Percentiles rank a stretch among this genome's conserved stretches.
Evolutionary conservation across 1,140 invertebrate species (phyloP).

Genomic region (Sarcophaga peregrina): DNA sequence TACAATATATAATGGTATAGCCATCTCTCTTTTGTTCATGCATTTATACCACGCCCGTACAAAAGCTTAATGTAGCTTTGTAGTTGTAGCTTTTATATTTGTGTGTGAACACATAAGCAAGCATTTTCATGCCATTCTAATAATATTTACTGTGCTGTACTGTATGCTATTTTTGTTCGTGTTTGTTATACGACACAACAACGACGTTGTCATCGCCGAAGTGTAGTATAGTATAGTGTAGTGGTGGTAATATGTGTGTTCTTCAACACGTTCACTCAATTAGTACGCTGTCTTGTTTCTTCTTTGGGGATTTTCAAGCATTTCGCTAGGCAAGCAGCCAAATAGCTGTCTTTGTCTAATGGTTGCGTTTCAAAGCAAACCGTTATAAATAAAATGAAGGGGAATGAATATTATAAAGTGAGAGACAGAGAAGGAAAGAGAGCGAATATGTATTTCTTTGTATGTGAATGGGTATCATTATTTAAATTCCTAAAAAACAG

Average conservation of each 20-base stretch:
- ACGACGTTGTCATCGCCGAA: background rate
- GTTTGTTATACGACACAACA: background rate
- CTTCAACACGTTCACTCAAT: background rate
- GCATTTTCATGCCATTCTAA: too few species aligned
- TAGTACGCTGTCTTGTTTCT: constrained; percentile 54
- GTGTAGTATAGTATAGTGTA: background rate
- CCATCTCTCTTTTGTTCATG: background rate
- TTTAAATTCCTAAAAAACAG: too few species aligned
- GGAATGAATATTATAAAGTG: background rate
- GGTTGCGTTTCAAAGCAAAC: background rate
- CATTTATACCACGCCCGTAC: constrained; percentile 44
- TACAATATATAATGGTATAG: background rate
- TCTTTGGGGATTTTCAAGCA: constrained; percentile 54
- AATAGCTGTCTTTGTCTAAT: constrained; percentile 42
- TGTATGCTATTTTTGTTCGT: background rate
- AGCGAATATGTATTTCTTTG: too few species aligned
- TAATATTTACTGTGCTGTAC: too few species aligned
- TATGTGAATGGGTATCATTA: too few species aligned
- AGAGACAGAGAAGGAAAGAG: background rate
- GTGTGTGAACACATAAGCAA: constrained; percentile 37
- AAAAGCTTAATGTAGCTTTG: constrained; percentile 44
- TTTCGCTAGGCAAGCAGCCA: background rate
- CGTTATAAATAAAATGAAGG: constrained; percentile 24
- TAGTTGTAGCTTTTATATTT: constrained; percentile 36
- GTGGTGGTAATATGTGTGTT: constrained; percentile 44